Conservation (phyloP, 2,113 vertebrate genomes). For the Orthonyx spaldingii region DNA sequence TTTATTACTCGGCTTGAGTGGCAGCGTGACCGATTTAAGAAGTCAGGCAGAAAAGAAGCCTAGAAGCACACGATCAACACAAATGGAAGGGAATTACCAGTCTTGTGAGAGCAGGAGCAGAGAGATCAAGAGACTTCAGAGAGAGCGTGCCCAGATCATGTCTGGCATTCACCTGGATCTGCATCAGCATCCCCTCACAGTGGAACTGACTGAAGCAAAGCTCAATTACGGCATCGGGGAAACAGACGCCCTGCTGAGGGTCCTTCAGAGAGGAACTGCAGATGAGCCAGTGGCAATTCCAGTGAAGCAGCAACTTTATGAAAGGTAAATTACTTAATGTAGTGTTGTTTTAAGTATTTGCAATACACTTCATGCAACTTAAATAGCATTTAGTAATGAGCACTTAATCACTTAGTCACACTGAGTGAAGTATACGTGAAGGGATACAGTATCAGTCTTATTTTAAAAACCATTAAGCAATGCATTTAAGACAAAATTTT, state of each 20-base stretch:
- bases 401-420: background rate
- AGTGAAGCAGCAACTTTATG: slow-evolving; percentile 77
- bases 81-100: slow-evolving; percentile 4
- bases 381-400: background rate
- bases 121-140: slow-evolving; percentile 76
- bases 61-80: background rate
- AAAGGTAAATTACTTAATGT: slow-evolving; percentile 69
- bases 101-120: slow-evolving; percentile 49
- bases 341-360: background rate
- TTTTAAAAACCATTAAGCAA: background rate
- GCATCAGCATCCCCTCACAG: slow-evolving; percentile 79
- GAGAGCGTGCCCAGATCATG: slow-evolving; percentile 82
- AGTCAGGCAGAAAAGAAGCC: slow-evolving; percentile 17
- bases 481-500: background rate
- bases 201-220: slow-evolving; percentile 89
- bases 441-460: background rate
- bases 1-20: background rate
- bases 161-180: slow-evolving; percentile 77
- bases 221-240: slow-evolving; percentile 86
- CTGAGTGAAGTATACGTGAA: background rate
- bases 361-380: background rate
- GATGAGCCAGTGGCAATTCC: slow-evolving; percentile 45
- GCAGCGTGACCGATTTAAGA: background rate
- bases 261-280: slow-evolving; percentile 74
- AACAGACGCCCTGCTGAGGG: slow-evolving; percentile 83